phyloP scores from a whole-genome alignment of 2,888 invertebrate species.

The Mechanitis mazaeus region DNA sequence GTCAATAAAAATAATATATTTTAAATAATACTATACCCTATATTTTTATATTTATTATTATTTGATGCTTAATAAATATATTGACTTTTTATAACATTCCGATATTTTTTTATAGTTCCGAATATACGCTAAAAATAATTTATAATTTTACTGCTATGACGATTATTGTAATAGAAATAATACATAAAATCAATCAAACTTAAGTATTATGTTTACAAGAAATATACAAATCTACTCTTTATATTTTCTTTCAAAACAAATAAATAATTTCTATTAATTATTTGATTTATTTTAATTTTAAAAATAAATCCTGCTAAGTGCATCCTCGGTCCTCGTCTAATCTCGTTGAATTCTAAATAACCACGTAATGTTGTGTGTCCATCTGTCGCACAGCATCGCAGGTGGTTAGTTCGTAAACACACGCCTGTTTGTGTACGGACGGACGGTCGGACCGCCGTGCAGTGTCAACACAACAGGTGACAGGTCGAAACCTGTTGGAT shows the following conservation, averaged over 20 bases:
- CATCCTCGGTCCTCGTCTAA: slow-evolving; percentile 6
- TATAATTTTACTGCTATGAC: no score
- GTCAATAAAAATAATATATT: slow-evolving; percentile 17
- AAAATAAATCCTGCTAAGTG: not conserved
- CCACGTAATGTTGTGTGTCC: slow-evolving; percentile 12
- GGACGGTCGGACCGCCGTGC: slow-evolving; percentile 37
- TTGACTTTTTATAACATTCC: no score
- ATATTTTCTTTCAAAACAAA: not conserved
- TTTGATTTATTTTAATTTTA: not conserved
- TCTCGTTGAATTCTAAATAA: slow-evolving; percentile 13
- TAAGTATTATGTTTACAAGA: no score
- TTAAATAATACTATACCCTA: slow-evolving; percentile 10
- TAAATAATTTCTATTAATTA: not conserved
- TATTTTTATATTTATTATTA: not conserved
- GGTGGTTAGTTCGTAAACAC: slow-evolving; percentile 51
- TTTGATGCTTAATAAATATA: no score
- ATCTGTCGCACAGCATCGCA: slow-evolving; percentile 39
- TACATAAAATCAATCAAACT: no score
- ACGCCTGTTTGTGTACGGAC: slow-evolving; percentile 41
- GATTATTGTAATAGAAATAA: no score
- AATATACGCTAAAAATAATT: no score
- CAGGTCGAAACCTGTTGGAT: slow-evolving; percentile 23
- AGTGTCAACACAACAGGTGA: slow-evolving; percentile 31
- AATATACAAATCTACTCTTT: not conserved
- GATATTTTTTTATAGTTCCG: no score